These are phyloP conservation scores for Crambe crambe DNA, from an alignment of 37 sponge, comb jelly and placozoan genomes.

Conservation along the genomic window DNA sequence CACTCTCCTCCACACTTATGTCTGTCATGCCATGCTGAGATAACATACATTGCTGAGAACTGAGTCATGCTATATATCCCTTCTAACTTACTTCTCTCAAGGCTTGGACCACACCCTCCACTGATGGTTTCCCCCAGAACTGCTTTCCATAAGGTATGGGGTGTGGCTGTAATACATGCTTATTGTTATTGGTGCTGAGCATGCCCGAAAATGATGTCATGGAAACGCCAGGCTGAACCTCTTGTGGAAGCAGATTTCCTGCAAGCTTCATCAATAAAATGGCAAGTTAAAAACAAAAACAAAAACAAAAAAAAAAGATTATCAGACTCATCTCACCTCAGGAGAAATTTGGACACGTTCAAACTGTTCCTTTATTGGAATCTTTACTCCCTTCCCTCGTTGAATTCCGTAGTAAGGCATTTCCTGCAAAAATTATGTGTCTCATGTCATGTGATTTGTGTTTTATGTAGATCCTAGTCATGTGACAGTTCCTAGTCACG, in stretches of 20 bases:
- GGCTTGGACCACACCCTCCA: constrained; percentile 26
- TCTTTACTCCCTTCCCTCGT: constrained; percentile 19
- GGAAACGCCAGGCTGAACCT: constrained; percentile 51
- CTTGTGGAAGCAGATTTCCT: constrained; percentile 55
- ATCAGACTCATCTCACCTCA: constrained; percentile 14
- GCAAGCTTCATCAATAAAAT: constrained; percentile 32
- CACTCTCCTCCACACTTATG: constrained; percentile 24
- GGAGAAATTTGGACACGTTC: constrained; percentile 43
- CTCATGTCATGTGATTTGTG: background rate
- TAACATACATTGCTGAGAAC: background rate
- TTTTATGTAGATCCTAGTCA: background rate
- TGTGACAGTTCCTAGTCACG: background rate
- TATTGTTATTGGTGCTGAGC: constrained; percentile 40
- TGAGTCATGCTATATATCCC: background rate
- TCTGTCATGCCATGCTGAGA: constrained; percentile 40
- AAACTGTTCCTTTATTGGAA: constrained; percentile 36
- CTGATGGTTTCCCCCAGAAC: constrained; percentile 59
- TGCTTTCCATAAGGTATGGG: constrained; percentile 9
- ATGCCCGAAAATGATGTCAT: constrained; percentile 49
- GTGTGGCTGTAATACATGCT: constrained; percentile 33
- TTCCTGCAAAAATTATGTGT: constrained; percentile 13
- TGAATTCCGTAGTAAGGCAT: constrained; percentile 45
- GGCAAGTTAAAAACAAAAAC: background rate
- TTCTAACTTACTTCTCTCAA: constrained; percentile 46
- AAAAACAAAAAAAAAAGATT: background rate